Conservation (phyloP, 2,113 vertebrate genomes). For the Melanerpes aurifrons region DNA sequence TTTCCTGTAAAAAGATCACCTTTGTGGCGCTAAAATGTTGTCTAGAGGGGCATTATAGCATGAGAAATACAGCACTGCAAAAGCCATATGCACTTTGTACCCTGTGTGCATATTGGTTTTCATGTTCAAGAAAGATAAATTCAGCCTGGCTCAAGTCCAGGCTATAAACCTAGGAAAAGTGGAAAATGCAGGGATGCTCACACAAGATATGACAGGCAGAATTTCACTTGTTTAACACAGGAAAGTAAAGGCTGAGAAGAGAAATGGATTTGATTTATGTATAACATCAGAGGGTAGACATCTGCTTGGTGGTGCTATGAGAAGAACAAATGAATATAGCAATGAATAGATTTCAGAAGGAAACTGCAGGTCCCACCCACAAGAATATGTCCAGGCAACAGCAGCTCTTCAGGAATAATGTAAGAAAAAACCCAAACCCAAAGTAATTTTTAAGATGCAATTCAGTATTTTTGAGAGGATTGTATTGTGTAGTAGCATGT, state of each 20-base stretch:
- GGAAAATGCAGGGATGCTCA: not conserved
- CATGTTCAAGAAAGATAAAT: not conserved
- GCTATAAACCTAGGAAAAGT: not conserved
- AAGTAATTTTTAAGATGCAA: not conserved
- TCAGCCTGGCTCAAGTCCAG: not conserved
- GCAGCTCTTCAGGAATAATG: not conserved
- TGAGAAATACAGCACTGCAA: not conserved
- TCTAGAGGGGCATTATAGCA: not conserved
- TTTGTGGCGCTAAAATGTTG: not conserved
- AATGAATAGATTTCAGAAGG: not conserved
- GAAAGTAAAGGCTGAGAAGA: not conserved
- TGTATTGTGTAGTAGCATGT: not conserved
- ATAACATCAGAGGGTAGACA: not conserved
- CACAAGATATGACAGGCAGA: not conserved
- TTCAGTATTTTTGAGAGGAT: not conserved
- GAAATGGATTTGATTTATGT: not conserved
- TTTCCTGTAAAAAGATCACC: not conserved
- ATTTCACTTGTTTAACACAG: not conserved
- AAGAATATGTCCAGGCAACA: not conserved
- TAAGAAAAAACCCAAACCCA: not conserved
- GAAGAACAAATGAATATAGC: not conserved
- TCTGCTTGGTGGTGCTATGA: not conserved
- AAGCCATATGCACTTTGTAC: not conserved
- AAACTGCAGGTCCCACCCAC: not conserved
- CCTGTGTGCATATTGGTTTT: not conserved